Percentiles rank a stretch among this genome's conserved stretches.
Conservation (phyloP, 2,113 vertebrate genomes). For the Boulengeromyrus knoepffleri region DNA sequence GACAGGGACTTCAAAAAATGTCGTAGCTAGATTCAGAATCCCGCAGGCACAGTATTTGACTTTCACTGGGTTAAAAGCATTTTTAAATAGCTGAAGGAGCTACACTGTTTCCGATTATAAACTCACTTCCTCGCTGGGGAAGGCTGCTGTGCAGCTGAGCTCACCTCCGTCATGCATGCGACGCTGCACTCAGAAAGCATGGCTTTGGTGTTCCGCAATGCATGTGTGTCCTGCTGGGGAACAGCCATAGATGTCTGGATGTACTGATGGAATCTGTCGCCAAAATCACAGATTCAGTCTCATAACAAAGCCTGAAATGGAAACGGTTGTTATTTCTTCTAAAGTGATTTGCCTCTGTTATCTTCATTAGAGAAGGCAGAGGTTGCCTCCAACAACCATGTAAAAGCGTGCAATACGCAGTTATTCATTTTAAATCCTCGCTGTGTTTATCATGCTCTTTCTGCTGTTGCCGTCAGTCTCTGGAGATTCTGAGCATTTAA, state of each 20-base stretch:
- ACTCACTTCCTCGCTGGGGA: neutral
- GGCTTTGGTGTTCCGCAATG: neutral
- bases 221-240: neutral
- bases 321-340: neutral
- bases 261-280: neutral
- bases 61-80: neutral
- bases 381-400: neutral
- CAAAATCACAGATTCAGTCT: neutral
- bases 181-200: neutral
- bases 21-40: neutral
- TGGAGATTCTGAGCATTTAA: neutral
- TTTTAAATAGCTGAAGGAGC: neutral
- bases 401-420: neutral
- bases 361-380: neutral
- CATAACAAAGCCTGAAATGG: neutral
- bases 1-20: neutral
- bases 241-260: neutral
- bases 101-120: neutral
- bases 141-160: neutral
- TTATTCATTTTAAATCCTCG: neutral
- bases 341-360: neutral
- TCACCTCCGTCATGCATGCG: neutral
- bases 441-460: constrained; percentile 3
- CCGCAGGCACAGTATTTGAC: neutral
- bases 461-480: neutral